Conservation (phyloP, 1,140 invertebrate genomes). For the Eufriesea mexicana region DNA sequence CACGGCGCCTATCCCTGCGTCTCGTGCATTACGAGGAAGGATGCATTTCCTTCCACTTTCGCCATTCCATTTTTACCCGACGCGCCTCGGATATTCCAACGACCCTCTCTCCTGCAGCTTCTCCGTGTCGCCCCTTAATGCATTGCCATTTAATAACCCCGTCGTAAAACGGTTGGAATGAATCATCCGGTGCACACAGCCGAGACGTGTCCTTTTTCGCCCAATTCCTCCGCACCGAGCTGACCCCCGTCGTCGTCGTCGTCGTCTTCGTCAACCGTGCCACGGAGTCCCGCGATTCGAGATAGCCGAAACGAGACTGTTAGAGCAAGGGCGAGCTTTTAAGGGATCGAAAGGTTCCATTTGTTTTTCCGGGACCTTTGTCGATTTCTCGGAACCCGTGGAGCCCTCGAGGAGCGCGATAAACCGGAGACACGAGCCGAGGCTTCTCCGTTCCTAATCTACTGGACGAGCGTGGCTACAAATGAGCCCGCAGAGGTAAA, state of each 20-base stretch:
- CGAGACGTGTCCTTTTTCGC: neutral
- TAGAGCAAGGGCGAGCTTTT: neutral
- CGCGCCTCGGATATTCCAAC: neutral
- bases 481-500: neutral
- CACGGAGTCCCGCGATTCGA: neutral
- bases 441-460: neutral
- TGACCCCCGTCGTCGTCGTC: neutral
- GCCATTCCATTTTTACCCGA: conserved; percentile 38
- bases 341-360: neutral
- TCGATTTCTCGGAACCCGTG: neutral
- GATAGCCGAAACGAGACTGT: neutral
- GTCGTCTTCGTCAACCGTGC: neutral
- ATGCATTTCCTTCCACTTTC: conserved; percentile 39
- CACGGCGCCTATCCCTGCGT: neutral
- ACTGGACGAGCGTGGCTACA: neutral
- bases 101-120: neutral
- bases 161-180: neutral
- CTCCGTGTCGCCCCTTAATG: neutral
- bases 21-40: conserved; percentile 31
- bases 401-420: neutral
- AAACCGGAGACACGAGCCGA: neutral
- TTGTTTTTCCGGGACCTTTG: neutral
- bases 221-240: neutral
- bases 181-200: neutral
- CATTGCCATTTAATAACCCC: conserved; percentile 23